Evolutionary conservation across 2,113 vertebrate species (phyloP).

Genomic region (Colaptes auratus): DNA sequence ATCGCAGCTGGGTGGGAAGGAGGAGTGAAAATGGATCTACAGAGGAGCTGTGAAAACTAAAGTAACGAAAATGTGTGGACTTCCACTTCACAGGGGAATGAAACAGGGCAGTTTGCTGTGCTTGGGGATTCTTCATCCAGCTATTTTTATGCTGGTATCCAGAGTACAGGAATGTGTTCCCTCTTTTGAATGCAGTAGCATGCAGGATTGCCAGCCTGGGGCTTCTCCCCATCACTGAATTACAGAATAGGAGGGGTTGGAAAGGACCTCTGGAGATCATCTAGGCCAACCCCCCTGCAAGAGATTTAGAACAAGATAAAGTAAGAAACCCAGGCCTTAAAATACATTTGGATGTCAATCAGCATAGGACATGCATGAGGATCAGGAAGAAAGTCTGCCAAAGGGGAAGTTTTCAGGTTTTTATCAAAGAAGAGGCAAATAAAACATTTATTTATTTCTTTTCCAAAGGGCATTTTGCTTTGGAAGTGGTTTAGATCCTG

Average conservation of each 20-base stretch:
- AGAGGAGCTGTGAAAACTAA: neutral
- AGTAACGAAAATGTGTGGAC: neutral
- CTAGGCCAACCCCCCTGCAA: too few species aligned
- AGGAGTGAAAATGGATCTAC: neutral
- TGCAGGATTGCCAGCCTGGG: neutral
- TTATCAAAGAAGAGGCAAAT: neutral
- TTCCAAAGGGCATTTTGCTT: neutral
- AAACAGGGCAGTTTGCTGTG: neutral
- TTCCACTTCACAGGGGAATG: neutral
- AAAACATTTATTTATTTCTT: neutral
- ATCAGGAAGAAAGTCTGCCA: neutral
- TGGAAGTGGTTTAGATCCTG: neutral
- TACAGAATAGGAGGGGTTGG: too few species aligned
- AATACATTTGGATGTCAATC: neutral
- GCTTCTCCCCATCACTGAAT: neutral
- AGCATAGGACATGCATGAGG: neutral
- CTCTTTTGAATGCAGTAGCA: neutral
- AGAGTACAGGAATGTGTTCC: neutral
- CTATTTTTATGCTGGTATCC: neutral
- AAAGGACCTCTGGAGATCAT: too few species aligned
- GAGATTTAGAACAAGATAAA: neutral
- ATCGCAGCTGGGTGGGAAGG: fast-evolving
- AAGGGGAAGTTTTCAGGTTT: neutral
- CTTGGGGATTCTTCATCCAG: neutral
- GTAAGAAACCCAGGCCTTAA: neutral